Evolutionary conservation across 2,888 invertebrate species (phyloP).

Genomic region (Siphlonurus alternatus): DNA sequence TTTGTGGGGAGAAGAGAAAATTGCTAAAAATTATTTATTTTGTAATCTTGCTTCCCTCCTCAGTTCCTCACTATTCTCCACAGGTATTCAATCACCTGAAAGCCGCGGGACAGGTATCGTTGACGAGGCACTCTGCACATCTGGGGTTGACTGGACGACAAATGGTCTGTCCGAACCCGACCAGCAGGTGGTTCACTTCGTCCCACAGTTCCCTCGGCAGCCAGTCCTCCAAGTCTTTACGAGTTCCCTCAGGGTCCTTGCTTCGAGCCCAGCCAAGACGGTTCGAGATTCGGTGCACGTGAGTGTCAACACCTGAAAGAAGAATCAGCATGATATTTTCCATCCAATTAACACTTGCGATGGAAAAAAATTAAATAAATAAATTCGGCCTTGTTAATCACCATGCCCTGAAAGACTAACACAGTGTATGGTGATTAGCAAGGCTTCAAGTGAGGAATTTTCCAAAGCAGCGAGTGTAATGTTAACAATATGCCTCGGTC

Average conservation of each 20-base stretch:
- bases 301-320: constrained; percentile 75
- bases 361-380: not conserved
- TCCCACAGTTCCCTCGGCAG: constrained; percentile 71
- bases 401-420: too few relatives aligned
- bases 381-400: not conserved
- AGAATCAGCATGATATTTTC: not conserved
- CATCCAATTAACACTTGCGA: not conserved
- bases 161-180: constrained; percentile 93
- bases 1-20: too few relatives aligned
- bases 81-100: not conserved
- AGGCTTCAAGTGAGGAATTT: too few relatives aligned
- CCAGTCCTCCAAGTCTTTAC: constrained; percentile 71
- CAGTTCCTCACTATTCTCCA: too few relatives aligned
- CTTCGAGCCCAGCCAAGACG: constrained; percentile 78
- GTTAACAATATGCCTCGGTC: not conserved
- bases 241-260: constrained; percentile 65
- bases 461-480: too few relatives aligned
- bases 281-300: constrained; percentile 90
- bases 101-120: constrained; percentile 51
- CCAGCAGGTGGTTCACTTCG: constrained; percentile 77
- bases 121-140: constrained; percentile 70
- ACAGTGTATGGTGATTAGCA: too few relatives aligned
- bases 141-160: constrained; percentile 71
- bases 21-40: too few relatives aligned
- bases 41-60: too few relatives aligned